A percentile compares a stretch with the other conserved stretches of the same genome.
Conservation (phyloP, 2,113 vertebrate genomes). For the Actinemys pallida region DNA sequence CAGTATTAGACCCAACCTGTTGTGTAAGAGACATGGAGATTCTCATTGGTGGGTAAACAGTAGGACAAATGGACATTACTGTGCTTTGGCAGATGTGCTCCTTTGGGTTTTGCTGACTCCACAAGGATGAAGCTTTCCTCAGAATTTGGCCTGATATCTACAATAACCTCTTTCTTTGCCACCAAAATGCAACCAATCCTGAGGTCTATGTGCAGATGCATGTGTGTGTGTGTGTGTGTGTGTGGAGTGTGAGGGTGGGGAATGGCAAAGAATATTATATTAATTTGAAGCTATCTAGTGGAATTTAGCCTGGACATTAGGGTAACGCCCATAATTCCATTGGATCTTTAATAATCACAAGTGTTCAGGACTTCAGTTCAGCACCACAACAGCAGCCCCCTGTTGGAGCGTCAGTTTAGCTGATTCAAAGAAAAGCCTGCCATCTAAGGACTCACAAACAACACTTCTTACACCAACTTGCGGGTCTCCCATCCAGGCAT, state of each 20-base stretch:
- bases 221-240: too few species aligned
- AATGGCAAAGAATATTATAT: not conserved
- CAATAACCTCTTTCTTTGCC: fast-evolving
- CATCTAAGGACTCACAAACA: conserved; percentile 8
- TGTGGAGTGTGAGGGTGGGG: not conserved
- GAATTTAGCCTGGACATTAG: not conserved
- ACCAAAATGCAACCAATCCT: not conserved
- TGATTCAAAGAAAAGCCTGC: not conserved
- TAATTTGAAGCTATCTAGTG: fast-evolving
- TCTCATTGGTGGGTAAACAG: fast-evolving
- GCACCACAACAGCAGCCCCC: not conserved
- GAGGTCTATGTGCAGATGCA: not conserved
- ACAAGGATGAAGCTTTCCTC: not conserved
- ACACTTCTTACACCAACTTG: not conserved
- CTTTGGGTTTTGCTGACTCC: not conserved
- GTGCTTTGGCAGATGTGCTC: too few species aligned
- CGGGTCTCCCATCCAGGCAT: not conserved
- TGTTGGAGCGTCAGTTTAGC: not conserved
- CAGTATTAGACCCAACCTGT: not conserved
- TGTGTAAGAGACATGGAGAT: not conserved
- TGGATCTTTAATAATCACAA: not conserved
- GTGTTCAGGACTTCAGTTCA: fast-evolving
- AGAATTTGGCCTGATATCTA: not conserved
- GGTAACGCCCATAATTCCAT: not conserved
- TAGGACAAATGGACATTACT: not conserved